Evolutionary conservation across 2,888 invertebrate species (phyloP).

Genomic region (Tipula confusa): DNA sequence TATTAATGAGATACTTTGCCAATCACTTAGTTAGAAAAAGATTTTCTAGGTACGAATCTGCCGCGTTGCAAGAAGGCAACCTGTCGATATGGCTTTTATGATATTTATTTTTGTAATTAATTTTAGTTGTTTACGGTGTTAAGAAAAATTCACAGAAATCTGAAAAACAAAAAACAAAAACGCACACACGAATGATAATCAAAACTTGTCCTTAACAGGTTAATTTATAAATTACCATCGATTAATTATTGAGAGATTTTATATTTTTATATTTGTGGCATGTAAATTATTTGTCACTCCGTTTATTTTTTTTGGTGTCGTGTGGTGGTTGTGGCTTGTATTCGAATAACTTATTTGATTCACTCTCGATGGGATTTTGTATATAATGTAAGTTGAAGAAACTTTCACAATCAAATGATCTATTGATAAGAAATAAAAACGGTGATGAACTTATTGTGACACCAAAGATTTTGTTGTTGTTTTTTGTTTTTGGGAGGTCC

Average conservation of each 20-base stretch:
- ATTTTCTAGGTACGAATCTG: too few relatives aligned
- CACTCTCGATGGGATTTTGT: background rate
- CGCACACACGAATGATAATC: background rate
- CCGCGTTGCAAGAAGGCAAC: too few relatives aligned
- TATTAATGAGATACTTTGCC: too few relatives aligned
- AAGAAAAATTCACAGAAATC: constrained; percentile 9
- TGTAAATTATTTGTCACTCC: constrained; percentile 25
- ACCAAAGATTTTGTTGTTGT: background rate
- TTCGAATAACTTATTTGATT: background rate
- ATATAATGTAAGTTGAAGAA: background rate
- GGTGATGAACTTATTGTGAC: background rate
- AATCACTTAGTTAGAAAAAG: too few relatives aligned
- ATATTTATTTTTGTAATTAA: background rate
- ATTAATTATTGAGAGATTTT: background rate
- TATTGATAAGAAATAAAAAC: background rate
- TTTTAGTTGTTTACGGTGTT: background rate
- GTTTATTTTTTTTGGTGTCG: background rate
- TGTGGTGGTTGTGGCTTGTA: background rate
- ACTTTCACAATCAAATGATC: background rate
- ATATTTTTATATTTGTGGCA: background rate
- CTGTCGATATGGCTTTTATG: background rate
- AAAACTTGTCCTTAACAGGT: constrained; percentile 25
- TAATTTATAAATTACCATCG: constrained; percentile 20
- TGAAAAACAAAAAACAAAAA: background rate
- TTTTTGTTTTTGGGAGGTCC: background rate